These are phyloP conservation scores for Mohoua ochrocephala DNA, from an alignment of 2,113 vertebrate genomes.

Conservation along the genomic window DNA sequence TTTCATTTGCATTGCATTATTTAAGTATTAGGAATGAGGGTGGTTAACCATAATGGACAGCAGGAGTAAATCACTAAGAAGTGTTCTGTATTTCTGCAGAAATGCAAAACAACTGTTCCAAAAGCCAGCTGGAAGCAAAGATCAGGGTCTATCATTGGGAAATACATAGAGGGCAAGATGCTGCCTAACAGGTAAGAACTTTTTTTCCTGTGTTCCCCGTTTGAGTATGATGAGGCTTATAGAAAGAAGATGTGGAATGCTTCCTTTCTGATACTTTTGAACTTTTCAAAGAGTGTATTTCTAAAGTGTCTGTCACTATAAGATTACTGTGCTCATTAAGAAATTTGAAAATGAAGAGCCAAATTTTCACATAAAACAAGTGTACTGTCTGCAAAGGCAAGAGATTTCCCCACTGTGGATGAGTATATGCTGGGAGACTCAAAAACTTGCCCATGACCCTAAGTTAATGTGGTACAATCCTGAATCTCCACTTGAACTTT, in stretches of 20 bases:
- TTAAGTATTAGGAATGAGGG: background rate
- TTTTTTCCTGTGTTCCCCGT: background rate
- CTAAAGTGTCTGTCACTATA: background rate
- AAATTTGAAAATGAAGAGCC: background rate
- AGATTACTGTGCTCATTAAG: background rate
- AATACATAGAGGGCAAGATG: conserved; percentile 66
- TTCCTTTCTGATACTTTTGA: background rate
- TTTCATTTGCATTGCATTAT: background rate
- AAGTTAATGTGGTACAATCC: background rate
- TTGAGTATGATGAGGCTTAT: background rate
- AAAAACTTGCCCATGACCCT: background rate
- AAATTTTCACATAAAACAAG: background rate
- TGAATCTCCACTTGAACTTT: background rate
- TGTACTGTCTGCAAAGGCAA: background rate
- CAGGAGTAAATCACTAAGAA: background rate
- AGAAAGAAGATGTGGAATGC: background rate
- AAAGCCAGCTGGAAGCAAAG: conserved; percentile 69
- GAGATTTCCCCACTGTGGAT: background rate
- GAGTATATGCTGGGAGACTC: background rate
- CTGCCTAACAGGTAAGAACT: conserved; percentile 73
- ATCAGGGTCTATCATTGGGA: conserved; percentile 70
- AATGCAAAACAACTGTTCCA: conserved; percentile 64
- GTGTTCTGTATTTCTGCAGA: conserved; percentile 72
- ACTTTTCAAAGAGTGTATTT: background rate
- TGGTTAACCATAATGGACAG: background rate